Evolutionary conservation across 2,797 vertebrate genomes (phyloP).

Genomic region (Siniperca undulata): DNA sequence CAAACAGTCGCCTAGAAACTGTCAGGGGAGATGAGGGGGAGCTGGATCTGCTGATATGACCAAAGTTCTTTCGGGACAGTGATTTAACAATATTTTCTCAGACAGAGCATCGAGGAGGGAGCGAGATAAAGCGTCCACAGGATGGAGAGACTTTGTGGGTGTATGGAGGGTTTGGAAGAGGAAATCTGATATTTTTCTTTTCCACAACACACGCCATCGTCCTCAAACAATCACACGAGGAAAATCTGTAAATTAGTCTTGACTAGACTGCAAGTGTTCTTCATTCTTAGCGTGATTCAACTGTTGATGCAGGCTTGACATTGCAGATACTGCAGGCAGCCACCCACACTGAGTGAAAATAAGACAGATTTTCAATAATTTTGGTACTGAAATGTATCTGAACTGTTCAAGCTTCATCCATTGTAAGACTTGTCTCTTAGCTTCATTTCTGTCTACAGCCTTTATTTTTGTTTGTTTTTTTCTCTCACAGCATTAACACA

Average conservation of each 20-base stretch:
- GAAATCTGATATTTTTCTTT: conserved; percentile 56
- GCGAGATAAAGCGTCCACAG: conserved; percentile 45
- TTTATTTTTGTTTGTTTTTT: conserved; percentile 21
- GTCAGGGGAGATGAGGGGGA: conserved; percentile 56
- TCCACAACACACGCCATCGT: conserved; percentile 19
- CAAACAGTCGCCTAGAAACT: conserved; percentile 63
- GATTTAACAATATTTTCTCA: conserved; percentile 79
- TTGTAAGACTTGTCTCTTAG: not conserved
- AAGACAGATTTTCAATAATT: not conserved
- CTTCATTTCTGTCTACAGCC: not conserved
- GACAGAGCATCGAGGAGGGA: conserved; percentile 35
- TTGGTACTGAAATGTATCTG: not conserved
- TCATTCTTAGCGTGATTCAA: conserved; percentile 37
- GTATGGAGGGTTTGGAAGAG: conserved; percentile 17
- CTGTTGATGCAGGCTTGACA: conserved; percentile 39
- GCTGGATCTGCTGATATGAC: conserved; percentile 74
- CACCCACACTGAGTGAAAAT: conserved; percentile 41
- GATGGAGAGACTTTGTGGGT: conserved; percentile 13
- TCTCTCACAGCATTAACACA: not conserved
- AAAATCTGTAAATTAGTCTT: conserved; percentile 52
- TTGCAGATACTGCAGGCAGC: conserved; percentile 36
- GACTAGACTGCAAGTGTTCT: conserved; percentile 41
- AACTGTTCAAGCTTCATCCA: conserved; percentile 4
- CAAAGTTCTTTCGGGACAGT: conserved; percentile 67
- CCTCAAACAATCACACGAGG: conserved; percentile 25